A percentile compares a stretch with the other conserved stretches of the same genome.
These are phyloP conservation scores for Orthonevra nobilis DNA, from an alignment of 2,888 invertebrate species.

Conservation along the genomic window DNA sequence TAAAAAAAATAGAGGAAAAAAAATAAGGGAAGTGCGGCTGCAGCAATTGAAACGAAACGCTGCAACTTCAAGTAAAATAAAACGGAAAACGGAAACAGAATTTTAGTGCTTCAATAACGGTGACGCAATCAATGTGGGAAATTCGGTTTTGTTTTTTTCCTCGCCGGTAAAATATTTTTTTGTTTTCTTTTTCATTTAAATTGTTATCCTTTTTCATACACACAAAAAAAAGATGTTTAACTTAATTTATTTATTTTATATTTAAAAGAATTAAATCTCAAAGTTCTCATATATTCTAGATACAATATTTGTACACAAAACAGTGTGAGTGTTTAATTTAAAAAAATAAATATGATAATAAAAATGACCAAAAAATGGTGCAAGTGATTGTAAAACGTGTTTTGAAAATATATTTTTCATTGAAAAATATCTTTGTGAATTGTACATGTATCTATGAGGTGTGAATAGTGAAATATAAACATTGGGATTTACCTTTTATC, in stretches of 20 bases:
- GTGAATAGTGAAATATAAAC: constrained; percentile 34
- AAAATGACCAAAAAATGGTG: constrained; percentile 48
- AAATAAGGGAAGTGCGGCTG: constrained; percentile 59
- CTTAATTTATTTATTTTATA: too few relatives aligned
- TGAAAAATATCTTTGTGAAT: constrained; percentile 39
- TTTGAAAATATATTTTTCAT: constrained; percentile 30
- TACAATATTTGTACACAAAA: constrained; percentile 33
- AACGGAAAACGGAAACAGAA: constrained; percentile 69
- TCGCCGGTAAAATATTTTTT: constrained; percentile 43
- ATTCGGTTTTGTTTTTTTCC: constrained; percentile 44
- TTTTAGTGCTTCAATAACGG: constrained; percentile 68
- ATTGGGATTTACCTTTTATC: constrained; percentile 52
- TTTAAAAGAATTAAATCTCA: constrained; percentile 1
- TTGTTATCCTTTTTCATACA: constrained; percentile 13
- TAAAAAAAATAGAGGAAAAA: constrained; percentile 26
- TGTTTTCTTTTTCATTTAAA: constrained; percentile 18
- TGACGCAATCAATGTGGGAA: constrained; percentile 67
- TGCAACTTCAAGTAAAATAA: constrained; percentile 61
- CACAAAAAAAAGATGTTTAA: constrained; percentile 30
- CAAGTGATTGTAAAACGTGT: constrained; percentile 32
- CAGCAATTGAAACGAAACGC: constrained; percentile 54
- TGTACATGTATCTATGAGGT: constrained; percentile 14
- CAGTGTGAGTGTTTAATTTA: constrained; percentile 2
- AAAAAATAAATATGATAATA: not conserved
- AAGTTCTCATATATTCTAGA: constrained; percentile 18